Evolutionary conservation across 2,888 invertebrate genomes (phyloP), one percentile per base, ranked within the genome.

Genomic region (Chromoteleia sp.): DNA sequence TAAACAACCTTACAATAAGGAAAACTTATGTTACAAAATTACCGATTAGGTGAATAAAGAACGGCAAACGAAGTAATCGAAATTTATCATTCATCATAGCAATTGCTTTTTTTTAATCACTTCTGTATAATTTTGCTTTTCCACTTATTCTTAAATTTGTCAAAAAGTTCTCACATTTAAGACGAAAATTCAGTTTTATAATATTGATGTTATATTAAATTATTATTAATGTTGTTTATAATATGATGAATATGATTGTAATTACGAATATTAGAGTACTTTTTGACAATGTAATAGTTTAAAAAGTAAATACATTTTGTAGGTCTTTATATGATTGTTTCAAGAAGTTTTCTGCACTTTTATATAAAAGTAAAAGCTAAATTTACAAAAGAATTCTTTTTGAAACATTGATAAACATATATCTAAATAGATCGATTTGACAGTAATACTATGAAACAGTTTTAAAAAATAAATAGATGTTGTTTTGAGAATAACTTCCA

Each of bases 41-140:
- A 54, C 8, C 19, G 0, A 61, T 63, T 79, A 70, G 80, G 80
- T 74, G 74, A 80, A 80, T 43, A 21, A 80, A 68, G 74, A 80
- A 74, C 79, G 79, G 74, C 74, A 74, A 79, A 67, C 45, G n/a
- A 67, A 52, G 6, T 56, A 45, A 54, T 39, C 25, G 6, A 30
- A 59, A 45, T 58, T 36, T 59, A 54, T 68, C 65, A 68, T 63
- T 74, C 54, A 74, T 74, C 74, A 61, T 56, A 52, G 48, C 61
- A 56, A 63, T 41, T 63, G 68, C 56, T 70, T 80, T 59, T n/a
- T 71, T 48, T 65, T 78, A 29, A 73, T 79, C 50, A 67, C 50
- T 65, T 59, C 10, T 36, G 30, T n/a, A n/a, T n/a, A n/a, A n/a
- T 33, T 73, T 65, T 58, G 30, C 48, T 70, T 71, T 59, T 19